phyloP scores from a whole-genome alignment of 2,888 invertebrate genomes.

The Ophioninae sp. region DNA sequence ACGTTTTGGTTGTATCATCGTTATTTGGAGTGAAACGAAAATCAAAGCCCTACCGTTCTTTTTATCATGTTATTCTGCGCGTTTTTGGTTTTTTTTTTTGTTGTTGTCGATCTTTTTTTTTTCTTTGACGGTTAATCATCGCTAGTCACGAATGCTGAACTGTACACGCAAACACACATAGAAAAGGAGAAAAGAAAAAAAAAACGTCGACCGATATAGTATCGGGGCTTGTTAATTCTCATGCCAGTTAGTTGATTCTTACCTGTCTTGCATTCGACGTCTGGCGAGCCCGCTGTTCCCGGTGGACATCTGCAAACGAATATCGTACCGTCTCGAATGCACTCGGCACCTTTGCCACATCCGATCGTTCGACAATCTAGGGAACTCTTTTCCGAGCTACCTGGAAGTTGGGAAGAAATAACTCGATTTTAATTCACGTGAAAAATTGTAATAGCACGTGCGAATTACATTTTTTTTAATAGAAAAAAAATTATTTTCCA shows the following conservation, averaged over 20 bases:
- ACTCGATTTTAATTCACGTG: not conserved
- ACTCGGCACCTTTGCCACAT: constrained; percentile 93
- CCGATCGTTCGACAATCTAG: constrained; percentile 92
- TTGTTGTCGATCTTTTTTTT: constrained; percentile 70
- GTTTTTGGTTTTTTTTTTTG: constrained; percentile 73
- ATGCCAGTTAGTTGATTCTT: constrained; percentile 77
- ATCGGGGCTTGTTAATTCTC: constrained; percentile 69
- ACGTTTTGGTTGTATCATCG: constrained; percentile 39
- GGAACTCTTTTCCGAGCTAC: constrained; percentile 73
- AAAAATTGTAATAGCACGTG: not conserved
- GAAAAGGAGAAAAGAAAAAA: constrained; percentile 40
- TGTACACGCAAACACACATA: constrained; percentile 68
- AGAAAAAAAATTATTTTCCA: no score
- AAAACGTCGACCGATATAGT: constrained; percentile 21
- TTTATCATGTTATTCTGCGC: constrained; percentile 75
- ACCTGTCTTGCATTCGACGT: constrained; percentile 87
- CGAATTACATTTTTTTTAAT: no score
- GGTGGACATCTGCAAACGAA: constrained; percentile 92
- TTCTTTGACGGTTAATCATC: constrained; percentile 72
- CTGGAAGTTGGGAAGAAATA: constrained; percentile 61
- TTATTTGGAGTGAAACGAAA: constrained; percentile 45
- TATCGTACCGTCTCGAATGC: constrained; percentile 91
- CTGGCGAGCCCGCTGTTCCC: constrained; percentile 88
- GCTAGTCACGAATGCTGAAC: constrained; percentile 79
- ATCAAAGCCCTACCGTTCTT: constrained; percentile 71